These are phyloP conservation scores for Mionectes olivaceus DNA, from an alignment of 2,797 vertebrate species.

Conservation along the genomic window DNA sequence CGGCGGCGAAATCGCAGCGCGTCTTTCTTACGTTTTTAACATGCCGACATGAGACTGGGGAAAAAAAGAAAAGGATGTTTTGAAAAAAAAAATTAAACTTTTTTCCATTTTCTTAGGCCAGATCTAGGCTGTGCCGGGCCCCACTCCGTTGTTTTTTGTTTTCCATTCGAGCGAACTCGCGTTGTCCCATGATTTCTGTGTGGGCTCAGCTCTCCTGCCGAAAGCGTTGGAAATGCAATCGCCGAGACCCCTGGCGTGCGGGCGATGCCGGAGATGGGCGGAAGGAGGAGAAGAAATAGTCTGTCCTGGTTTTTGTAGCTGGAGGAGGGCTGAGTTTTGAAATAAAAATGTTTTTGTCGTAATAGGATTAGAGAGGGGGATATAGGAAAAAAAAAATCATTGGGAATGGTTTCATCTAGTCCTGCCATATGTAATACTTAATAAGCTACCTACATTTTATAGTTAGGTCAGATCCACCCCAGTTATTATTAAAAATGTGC, in stretches of 20 bases:
- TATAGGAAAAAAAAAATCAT: slow-evolving; percentile 48
- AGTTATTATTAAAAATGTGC: slow-evolving; percentile 76
- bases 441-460: slow-evolving; percentile 78
- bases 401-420: slow-evolving; percentile 74
- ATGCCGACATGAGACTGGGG: slow-evolving; percentile 37
- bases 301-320: slow-evolving; percentile 50
- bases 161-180: slow-evolving; percentile 59
- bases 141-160: slow-evolving; percentile 21
- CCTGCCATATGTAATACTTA: slow-evolving; percentile 79
- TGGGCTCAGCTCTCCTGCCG: slow-evolving; percentile 65
- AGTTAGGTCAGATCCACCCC: slow-evolving; percentile 75
- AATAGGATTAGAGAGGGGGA: slow-evolving; percentile 69
- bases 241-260: slow-evolving; percentile 52
- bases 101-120: slow-evolving; percentile 68
- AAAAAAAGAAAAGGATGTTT: slow-evolving; percentile 25
- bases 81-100: slow-evolving; percentile 28
- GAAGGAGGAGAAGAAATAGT: slow-evolving; percentile 27
- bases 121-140: slow-evolving; percentile 55
- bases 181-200: slow-evolving; percentile 54
- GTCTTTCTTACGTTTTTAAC: slow-evolving; percentile 45
- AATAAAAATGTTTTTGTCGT: slow-evolving; percentile 72
- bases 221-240: slow-evolving; percentile 65
- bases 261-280: slow-evolving; percentile 27
- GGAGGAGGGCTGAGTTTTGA: slow-evolving; percentile 66
- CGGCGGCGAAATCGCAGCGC: neutral